These are phyloP conservation scores for Penaeus indicus DNA, from an alignment of 1,140 invertebrate species.

Conservation along the genomic window DNA sequence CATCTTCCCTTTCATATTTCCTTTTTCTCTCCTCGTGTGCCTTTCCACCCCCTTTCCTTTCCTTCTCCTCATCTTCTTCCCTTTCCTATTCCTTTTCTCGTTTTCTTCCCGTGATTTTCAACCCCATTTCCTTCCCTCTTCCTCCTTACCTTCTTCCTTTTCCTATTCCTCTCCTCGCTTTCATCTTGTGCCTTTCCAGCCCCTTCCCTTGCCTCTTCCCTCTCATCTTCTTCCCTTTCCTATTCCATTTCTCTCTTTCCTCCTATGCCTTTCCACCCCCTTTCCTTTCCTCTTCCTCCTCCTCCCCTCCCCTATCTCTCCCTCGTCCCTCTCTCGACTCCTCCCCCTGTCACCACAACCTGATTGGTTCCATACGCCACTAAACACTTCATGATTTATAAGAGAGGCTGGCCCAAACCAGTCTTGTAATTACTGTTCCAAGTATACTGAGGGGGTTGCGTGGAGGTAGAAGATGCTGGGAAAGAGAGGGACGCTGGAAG, in stretches of 20 bases:
- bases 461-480: conserved; percentile 5
- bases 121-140: background rate
- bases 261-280: background rate
- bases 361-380: conserved; percentile 3
- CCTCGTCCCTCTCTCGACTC: too few species aligned
- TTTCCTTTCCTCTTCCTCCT: background rate
- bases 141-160: background rate
- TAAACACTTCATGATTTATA: conserved; percentile 43
- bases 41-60: background rate
- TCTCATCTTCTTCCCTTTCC: background rate
- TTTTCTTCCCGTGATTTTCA: background rate
- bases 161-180: background rate
- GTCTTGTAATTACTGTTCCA: conserved; percentile 46
- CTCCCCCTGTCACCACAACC: too few species aligned
- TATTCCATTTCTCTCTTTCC: background rate
- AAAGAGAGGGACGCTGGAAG: background rate
- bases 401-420: conserved; percentile 31
- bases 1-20: background rate
- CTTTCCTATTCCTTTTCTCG: background rate
- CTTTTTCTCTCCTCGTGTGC: background rate
- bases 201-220: background rate
- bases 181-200: background rate
- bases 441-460: conserved; percentile 35
- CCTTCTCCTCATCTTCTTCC: background rate
- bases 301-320: background rate